A percentile compares a stretch with the other conserved stretches of the same genome.
These are phyloP conservation scores for Callaeas wilsoni DNA, from an alignment of 2,113 vertebrate species.

Conservation along the genomic window DNA sequence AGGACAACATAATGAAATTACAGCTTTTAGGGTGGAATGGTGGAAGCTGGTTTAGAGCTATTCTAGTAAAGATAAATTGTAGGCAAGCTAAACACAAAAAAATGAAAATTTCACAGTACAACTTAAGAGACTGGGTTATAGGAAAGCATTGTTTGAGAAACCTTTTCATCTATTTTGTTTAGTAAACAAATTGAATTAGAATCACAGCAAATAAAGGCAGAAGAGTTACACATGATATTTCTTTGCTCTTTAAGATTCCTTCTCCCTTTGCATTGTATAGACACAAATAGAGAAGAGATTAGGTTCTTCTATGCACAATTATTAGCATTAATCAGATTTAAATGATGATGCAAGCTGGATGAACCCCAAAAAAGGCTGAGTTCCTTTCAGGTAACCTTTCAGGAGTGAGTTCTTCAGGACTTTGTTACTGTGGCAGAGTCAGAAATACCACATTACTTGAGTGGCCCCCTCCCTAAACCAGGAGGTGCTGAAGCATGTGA, in stretches of 20 bases:
- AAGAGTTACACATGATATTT: background rate
- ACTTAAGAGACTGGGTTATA: background rate
- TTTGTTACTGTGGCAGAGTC: background rate
- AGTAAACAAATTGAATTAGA: background rate
- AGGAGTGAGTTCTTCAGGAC: background rate
- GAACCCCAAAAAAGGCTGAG: background rate
- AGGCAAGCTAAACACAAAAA: background rate
- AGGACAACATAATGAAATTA: background rate
- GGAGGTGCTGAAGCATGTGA: background rate
- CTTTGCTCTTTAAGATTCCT: background rate
- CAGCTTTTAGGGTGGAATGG: background rate
- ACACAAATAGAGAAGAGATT: background rate
- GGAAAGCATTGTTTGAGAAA: background rate
- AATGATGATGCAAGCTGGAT: background rate
- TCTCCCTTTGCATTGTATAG: background rate
- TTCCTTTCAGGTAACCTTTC: background rate
- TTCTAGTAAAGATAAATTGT: background rate
- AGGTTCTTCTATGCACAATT: background rate
- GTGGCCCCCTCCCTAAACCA: background rate
- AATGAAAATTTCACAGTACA: background rate
- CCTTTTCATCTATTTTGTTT: background rate
- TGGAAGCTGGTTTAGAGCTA: background rate
- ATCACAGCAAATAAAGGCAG: background rate
- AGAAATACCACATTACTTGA: background rate
- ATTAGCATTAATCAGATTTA: background rate